A percentile compares a stretch with the other conserved stretches of the same genome.
phyloP scores from a whole-genome alignment of 2,113 vertebrate species.

The Eolophus roseicapilla region DNA sequence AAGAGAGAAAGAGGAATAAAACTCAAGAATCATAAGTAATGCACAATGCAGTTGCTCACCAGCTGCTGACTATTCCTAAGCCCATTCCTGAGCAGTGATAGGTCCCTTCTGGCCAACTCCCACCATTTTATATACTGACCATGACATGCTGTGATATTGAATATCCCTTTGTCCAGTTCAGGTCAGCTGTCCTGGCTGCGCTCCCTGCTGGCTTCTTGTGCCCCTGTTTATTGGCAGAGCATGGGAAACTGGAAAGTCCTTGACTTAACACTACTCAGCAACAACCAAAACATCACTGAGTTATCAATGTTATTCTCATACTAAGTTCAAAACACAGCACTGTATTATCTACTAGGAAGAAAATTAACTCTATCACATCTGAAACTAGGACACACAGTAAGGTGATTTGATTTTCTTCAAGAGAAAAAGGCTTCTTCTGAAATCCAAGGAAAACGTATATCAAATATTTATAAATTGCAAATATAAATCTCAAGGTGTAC shows the following conservation, averaged over 20 bases:
- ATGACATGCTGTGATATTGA: background rate
- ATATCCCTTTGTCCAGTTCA: background rate
- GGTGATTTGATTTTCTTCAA: background rate
- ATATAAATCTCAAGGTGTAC: background rate
- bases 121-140: background rate
- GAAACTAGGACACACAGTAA: background rate
- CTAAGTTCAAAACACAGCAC: background rate
- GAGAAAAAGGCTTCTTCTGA: conserved; percentile 1
- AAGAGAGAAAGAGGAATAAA: background rate
- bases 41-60: background rate
- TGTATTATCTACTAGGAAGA: background rate
- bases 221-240: background rate
- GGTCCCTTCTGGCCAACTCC: fast-evolving
- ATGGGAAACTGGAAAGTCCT: background rate
- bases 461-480: background rate
- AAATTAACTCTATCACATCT: background rate
- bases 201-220: background rate
- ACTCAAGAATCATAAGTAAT: background rate
- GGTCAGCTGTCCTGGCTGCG: background rate
- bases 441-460: background rate
- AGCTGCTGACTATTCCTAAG: background rate
- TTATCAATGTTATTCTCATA: background rate
- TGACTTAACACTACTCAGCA: background rate
- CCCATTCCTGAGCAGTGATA: background rate
- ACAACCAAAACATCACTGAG: background rate